Evolutionary conservation across 1,140 invertebrate species (phyloP), one percentile per base, ranked within the genome.

Genomic region (Cydia fagiglandana): DNA sequence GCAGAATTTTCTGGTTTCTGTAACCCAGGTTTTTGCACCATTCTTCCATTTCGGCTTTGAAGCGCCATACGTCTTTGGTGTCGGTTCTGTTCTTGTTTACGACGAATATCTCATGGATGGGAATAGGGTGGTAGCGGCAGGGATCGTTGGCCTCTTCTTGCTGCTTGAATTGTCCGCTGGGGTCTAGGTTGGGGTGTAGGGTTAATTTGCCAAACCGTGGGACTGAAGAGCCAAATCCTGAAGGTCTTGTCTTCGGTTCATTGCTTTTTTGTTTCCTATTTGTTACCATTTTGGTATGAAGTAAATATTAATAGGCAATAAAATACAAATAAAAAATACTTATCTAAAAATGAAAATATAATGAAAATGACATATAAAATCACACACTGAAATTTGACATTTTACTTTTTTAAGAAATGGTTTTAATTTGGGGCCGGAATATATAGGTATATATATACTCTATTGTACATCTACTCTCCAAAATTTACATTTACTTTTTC

Each of bases 21-120:
- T 91, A 91, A 6, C 91, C 91, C 64, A 92, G 87, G 76, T 92
- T 90, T 76, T 82, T 81, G n/a, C 85, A 78, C 88, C 90, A 92
- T 28, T 88, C 88, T 80, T 91, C 90, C 13, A 91, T 78, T 75
- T 91, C 90, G 15, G 74, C 86, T 83, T 91, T 91, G 73, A 87
- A 90, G 75, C 76, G 84, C 91, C 91, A 91, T 0, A 86, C 85
- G 38, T 89, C 88, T 79, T 88, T 88, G 6, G 77, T 74, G 30
- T 53, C 74, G 50, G 77, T 81, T 61, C 79, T 83, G 30, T 82
- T 80, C 77, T 77, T 85, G 41, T 85, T 88, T 9, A 85, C 73
- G 80, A 81, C 78, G 75, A 78, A 91, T 64, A 86, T 82, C 81
- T 83, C 74, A 41, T 85, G 73, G 6, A 86, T 78, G 10, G 77